Percentiles rank a stretch among this genome's conserved stretches.
Conservation (phyloP, 2,888 invertebrate genomes). For the Desoria tigrina region DNA sequence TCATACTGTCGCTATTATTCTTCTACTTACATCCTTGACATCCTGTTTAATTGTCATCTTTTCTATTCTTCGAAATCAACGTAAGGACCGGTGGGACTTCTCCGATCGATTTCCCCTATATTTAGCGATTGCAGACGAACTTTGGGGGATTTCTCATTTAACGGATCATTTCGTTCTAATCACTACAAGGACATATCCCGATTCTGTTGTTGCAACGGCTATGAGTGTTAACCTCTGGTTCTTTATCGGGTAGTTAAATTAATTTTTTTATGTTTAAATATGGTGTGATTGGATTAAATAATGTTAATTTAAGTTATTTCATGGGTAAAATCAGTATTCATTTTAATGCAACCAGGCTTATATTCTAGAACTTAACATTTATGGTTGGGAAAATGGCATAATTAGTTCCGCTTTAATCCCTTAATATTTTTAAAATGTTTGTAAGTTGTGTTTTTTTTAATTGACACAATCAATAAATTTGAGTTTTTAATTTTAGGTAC, state of each 20-base stretch:
- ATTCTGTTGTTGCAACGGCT: conserved; percentile 5
- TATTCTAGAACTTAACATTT: too few species aligned
- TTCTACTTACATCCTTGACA: conserved; percentile 18
- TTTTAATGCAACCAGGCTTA: too few species aligned
- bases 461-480: too few species aligned
- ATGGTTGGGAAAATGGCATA: too few species aligned
- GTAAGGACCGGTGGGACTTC: conserved; percentile 20
- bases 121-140: conserved; percentile 26
- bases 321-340: too few species aligned
- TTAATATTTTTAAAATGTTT: too few species aligned
- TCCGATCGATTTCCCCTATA: conserved; percentile 31
- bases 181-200: background rate
- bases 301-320: too few species aligned
- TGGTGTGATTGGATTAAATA: too few species aligned
- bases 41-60: conserved; percentile 18
- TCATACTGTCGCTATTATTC: conserved; percentile 22
- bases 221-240: conserved; percentile 35
- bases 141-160: conserved; percentile 35
- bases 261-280: too few species aligned
- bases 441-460: too few species aligned
- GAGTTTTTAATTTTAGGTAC: conserved; percentile 15
- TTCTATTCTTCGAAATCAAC: conserved; percentile 4
- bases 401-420: too few species aligned
- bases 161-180: conserved; percentile 29
- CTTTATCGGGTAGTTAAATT: conserved; percentile 36